A percentile compares a stretch with the other conserved stretches of the same genome.
phyloP scores from a whole-genome alignment of 1,140 invertebrate genomes.

The Atopsyche davidsoni region DNA sequence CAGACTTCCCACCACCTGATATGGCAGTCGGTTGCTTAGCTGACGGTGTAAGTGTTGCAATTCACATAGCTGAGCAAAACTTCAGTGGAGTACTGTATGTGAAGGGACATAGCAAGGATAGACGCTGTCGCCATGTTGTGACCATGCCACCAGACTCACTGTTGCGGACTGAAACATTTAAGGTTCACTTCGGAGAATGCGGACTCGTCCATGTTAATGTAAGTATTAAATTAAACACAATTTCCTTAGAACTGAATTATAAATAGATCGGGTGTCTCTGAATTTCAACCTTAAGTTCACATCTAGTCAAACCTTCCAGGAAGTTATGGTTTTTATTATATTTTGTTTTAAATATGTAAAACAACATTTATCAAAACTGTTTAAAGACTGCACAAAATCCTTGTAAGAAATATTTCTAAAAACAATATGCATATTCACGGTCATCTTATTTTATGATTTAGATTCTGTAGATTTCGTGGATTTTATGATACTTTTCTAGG shows the following conservation, averaged over 20 bases:
- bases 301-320: no score
- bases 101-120: constrained; percentile 90
- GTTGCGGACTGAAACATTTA: constrained; percentile 73
- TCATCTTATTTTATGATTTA: constrained; percentile 8
- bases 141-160: constrained; percentile 61
- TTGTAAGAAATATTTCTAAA: no score
- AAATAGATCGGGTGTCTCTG: no score
- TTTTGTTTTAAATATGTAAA: no score
- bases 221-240: constrained; percentile 51
- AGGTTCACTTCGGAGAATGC: constrained; percentile 86
- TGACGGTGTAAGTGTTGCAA: constrained; percentile 84
- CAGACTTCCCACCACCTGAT: constrained; percentile 78
- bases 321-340: no score
- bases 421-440: no score
- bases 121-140: constrained; percentile 76
- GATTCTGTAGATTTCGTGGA: no score
- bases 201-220: constrained; percentile 87
- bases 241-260: no score
- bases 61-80: constrained; percentile 69
- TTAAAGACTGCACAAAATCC: no score
- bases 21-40: constrained; percentile 85
- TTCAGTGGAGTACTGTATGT: constrained; percentile 92
- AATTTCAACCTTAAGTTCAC: no score
- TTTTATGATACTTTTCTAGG: no score
- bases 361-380: no score